Base-by-base conservation (phyloP, 2,888 invertebrate species). In the Limnephilus marmoratus region DNA sequence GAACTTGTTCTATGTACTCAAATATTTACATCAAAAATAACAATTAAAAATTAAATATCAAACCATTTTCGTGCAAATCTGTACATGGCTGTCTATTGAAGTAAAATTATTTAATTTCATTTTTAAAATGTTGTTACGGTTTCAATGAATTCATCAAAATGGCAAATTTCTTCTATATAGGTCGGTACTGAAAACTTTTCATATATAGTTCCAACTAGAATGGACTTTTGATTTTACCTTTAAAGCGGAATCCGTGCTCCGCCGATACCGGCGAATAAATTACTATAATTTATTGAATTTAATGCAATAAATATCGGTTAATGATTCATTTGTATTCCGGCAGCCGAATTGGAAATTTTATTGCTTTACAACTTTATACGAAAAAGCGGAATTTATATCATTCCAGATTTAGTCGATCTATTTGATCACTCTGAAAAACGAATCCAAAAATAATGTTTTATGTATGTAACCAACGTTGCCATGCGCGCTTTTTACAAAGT, bases 281-380 rank as follows among this genome's bases (percentile, higher is more conserved):
- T 68, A 68, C 68, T 68, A 68, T 68, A 68, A 68, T 68, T 68
- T 68, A 68, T 68, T 68, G 68, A 68, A 68, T 68, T 68, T 82
- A 82, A 82, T 82, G 82, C 82, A 29, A 86, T 86, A 86, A 86
- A 86, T 45, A 86, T 86, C 45, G 85, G 81, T 89, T 91, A 91
- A 91, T 91, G 91, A 91, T 89, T 89, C 88, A 91, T 91, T 91
- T 91, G 83, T 91, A 91, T 91, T 88, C 91, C 81, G 89, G 81
- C 53, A 49, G 83, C 86, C 37, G 87, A 89, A 89, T 89, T 68
- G 91, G 82, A 91, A 88, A 91, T 91, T 91, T 91, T 91, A 91
- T 91, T 90, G 90, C 91, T 85, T 85, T 90, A 80, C 41, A 87
- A 53, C 90, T 90, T 81, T 90, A 29, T 90, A 34, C 18, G 29